These are phyloP conservation scores for Onychomys torridus DNA, from an alignment of 2,797 vertebrate genomes.

Conservation along the genomic window DNA sequence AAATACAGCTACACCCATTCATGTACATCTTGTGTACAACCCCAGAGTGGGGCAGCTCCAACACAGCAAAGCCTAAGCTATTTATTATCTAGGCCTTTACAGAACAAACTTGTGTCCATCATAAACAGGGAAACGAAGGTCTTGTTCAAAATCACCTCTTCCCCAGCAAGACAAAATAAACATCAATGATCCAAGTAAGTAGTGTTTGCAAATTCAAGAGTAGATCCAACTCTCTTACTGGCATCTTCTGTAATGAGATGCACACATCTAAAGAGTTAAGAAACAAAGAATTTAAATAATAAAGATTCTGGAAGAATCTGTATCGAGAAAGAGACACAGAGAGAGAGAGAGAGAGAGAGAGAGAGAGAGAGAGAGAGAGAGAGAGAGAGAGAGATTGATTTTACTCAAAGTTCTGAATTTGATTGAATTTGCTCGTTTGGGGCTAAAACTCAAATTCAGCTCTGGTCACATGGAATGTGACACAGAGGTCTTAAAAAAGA, in stretches of 20 bases:
- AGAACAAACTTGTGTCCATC: not conserved
- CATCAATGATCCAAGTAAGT: not conserved
- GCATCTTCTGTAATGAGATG: slow-evolving; percentile 33
- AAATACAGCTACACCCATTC: not conserved
- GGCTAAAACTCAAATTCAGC: not conserved
- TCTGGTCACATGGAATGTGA: not conserved
- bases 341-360: not conserved
- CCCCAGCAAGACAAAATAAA: not conserved
- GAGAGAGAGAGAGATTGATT: not conserved
- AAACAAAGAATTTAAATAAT: slow-evolving; percentile 28
- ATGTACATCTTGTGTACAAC: not conserved
- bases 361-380: not conserved
- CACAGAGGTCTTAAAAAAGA: not conserved
- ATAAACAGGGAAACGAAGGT: slow-evolving; percentile 45
- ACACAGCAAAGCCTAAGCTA: slow-evolving; percentile 13
- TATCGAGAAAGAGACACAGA: too few relatives aligned
- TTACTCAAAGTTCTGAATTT: not conserved
- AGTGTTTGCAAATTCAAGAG: slow-evolving; percentile 12
- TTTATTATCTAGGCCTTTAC: not conserved
- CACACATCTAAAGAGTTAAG: slow-evolving; percentile 29
- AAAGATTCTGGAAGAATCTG: slow-evolving; percentile 7
- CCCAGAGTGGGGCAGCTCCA: not conserved
- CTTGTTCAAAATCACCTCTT: slow-evolving; percentile 37
- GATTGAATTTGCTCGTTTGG: slow-evolving; percentile 42
- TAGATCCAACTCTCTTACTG: not conserved